Evolutionary conservation across 2,113 vertebrate genomes (phyloP).

Genomic region (Pachycephala philippinensis): DNA sequence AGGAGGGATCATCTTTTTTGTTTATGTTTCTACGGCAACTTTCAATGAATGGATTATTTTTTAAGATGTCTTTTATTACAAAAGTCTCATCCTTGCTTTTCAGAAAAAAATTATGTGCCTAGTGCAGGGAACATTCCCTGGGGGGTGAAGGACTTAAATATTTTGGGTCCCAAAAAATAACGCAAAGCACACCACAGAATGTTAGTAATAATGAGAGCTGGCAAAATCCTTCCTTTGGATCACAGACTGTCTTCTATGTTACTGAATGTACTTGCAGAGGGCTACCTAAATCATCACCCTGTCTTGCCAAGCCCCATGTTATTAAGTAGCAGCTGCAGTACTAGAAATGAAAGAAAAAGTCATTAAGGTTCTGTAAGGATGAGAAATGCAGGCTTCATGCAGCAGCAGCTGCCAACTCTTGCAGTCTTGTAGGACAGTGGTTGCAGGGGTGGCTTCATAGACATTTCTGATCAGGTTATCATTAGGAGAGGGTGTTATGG

Average conservation of each 20-base stretch:
- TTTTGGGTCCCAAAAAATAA: neutral
- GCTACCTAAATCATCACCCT: neutral
- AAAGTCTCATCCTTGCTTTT: neutral
- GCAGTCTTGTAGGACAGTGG: neutral
- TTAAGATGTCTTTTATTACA: neutral
- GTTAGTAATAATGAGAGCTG: neutral
- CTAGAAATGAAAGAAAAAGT: neutral
- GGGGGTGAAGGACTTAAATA: neutral
- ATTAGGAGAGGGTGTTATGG: neutral
- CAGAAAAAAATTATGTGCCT: neutral
- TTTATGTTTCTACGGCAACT: neutral
- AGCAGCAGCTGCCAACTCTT: neutral
- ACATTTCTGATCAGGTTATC: neutral
- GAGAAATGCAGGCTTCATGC: neutral
- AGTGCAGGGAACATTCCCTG: neutral
- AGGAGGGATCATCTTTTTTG: neutral
- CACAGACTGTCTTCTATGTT: neutral
- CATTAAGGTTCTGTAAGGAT: neutral
- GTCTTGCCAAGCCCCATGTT: neutral
- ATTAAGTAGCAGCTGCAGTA: neutral
- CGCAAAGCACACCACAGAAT: neutral
- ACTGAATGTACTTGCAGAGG: neutral
- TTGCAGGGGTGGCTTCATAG: neutral
- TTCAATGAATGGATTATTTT: neutral
- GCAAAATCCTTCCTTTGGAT: neutral